Evolutionary conservation across 2,888 invertebrate species (phyloP), one percentile per base, ranked within the genome.

Genomic region (Carabus problematicus): DNA sequence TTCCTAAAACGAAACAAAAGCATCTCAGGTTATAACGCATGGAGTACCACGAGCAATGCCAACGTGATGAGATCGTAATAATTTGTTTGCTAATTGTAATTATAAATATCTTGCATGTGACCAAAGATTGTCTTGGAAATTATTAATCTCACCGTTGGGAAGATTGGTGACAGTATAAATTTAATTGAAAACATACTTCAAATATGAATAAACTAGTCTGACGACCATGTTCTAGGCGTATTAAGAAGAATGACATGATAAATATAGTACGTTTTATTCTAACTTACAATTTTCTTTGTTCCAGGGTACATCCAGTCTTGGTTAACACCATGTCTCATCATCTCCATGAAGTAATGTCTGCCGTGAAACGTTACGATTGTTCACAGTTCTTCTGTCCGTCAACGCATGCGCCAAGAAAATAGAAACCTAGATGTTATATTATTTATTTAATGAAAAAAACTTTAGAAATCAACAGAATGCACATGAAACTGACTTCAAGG

Each of bases 331-430:
- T 91, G 72, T 87, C 89, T 9, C 84, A 85, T 75, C 91, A 91
- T 78, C 86, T 91, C 70, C 86, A 88, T 58, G 90, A 91, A 80
- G 91, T 91, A 62, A 91, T 91, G 89, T 85, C 87, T 9, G 91
- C 91, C 70, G 88, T 91, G 74, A 85, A 88, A 73, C 85, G 84
- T 77, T 86, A 88, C 82, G 88, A 90, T 80, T 92, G 91, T 81
- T 83, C 85, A 54, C 82, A 85, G 75, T 91, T 91, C 82, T 79
- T 79, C 68, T 91, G 91, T 78, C 60, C 52, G 29, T 79, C 14
- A 76, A 29, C 29, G 29, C 29, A 29, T 29, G 40, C 79, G 79
- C 72, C 56, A 1, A 18, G 56, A 29, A 56, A 39, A 12, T 56
- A 56, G 19, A 12, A 18, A 52, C 45, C 14, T 45, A 52, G 14